These are phyloP conservation scores for Coilia nasus DNA, from an alignment of 2,797 vertebrate genomes.

Conservation along the genomic window DNA sequence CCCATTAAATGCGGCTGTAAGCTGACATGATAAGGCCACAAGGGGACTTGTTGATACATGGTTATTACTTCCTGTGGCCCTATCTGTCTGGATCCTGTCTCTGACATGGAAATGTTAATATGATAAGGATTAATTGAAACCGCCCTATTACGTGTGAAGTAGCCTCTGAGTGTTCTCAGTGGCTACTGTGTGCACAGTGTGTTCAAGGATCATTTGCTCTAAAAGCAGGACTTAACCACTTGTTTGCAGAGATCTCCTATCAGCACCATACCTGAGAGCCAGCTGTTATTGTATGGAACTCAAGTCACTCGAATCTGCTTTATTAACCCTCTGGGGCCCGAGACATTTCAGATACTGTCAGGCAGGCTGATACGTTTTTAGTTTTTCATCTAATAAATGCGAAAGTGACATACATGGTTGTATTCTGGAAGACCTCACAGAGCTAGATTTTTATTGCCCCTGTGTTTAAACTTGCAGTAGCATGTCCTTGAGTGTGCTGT, in stretches of 20 bases:
- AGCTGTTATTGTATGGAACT: slow-evolving; percentile 43
- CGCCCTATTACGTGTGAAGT: slow-evolving; percentile 48
- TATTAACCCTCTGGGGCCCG: not conserved
- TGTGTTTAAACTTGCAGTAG: not conserved
- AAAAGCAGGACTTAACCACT: slow-evolving; percentile 34
- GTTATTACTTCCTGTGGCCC: slow-evolving; percentile 46
- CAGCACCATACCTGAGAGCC: slow-evolving; percentile 45
- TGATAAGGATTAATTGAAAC: slow-evolving; percentile 54
- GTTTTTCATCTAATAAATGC: no score
- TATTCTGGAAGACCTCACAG: not conserved
- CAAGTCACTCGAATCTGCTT: not conserved
- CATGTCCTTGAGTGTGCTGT: not conserved
- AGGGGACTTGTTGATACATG: slow-evolving; percentile 52
- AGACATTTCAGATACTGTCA: no score
- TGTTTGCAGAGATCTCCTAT: slow-evolving; percentile 57
- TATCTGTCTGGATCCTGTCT: slow-evolving; percentile 52
- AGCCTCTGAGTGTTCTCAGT: slow-evolving; percentile 27
- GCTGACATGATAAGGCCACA: slow-evolving; percentile 44
- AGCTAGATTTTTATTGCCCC: not conserved
- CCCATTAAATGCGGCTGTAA: slow-evolving; percentile 42
- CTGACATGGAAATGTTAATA: slow-evolving; percentile 56
- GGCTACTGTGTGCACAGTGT: slow-evolving; percentile 32
- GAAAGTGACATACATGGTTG: no score
- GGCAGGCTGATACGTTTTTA: no score
- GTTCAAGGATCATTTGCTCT: slow-evolving; percentile 51